Percentiles rank a stretch among this genome's conserved stretches.
Evolutionary conservation across 1,140 invertebrate genomes (phyloP).

Genomic region (Eueides isabella): DNA sequence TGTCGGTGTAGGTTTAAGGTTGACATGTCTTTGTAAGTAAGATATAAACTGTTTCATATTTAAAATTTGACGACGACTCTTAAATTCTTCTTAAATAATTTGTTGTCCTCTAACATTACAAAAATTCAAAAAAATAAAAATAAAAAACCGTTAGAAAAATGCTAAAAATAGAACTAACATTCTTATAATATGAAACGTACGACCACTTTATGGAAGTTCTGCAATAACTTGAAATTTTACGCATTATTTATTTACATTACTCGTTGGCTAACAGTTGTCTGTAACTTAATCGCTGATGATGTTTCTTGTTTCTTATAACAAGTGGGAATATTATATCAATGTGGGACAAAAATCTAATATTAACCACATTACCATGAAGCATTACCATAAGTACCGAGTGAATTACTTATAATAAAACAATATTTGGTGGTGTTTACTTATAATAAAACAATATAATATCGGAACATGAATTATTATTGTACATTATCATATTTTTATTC

Average conservation of each 20-base stretch:
- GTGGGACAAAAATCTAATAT: conserved; percentile 53
- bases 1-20: too few relatives aligned
- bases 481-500: too few relatives aligned
- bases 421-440: too few relatives aligned
- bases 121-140: neutral
- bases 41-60: too few relatives aligned
- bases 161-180: neutral
- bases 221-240: conserved; percentile 50
- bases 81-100: too few relatives aligned
- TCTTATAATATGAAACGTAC: conserved; percentile 13
- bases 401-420: too few relatives aligned
- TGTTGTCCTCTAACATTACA: neutral
- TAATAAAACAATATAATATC: too few relatives aligned
- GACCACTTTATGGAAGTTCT: conserved; percentile 4
- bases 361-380: too few relatives aligned
- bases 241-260: conserved; percentile 58
- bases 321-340: conserved; percentile 58
- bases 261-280: conserved; percentile 46
- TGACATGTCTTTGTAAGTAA: too few relatives aligned
- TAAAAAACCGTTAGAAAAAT: neutral
- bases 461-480: too few relatives aligned
- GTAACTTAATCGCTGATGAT: conserved; percentile 37
- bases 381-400: too few relatives aligned
- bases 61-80: too few relatives aligned
- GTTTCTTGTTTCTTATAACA: conserved; percentile 55